A percentile compares a stretch with the other conserved stretches of the same genome.
These are phyloP conservation scores for Chrysotoxum bicinctum DNA, from an alignment of 2,888 invertebrate genomes.

Conservation along the genomic window DNA sequence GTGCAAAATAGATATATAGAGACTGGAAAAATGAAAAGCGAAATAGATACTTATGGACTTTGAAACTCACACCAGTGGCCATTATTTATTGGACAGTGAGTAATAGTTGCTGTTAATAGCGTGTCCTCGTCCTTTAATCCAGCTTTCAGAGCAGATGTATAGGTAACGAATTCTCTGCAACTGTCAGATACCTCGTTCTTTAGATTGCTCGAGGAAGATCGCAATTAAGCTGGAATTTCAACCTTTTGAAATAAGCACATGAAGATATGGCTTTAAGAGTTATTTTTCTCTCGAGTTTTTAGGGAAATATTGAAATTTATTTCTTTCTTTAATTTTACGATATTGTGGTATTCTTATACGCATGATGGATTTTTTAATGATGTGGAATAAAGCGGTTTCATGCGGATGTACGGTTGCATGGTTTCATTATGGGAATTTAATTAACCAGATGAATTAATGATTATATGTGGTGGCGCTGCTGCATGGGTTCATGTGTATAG, in stretches of 20 bases:
- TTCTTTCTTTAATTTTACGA: not conserved
- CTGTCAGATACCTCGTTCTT: not conserved
- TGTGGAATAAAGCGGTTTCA: constrained; percentile 10
- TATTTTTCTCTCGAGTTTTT: not conserved
- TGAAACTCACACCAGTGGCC: constrained; percentile 27
- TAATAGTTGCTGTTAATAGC: constrained; percentile 58
- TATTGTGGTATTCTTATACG: not conserved
- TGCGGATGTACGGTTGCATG: constrained; percentile 3
- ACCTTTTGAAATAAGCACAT: not conserved
- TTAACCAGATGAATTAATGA: constrained; percentile 65
- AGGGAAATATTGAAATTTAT: not conserved
- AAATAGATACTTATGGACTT: constrained; percentile 37
- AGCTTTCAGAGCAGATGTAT: not conserved
- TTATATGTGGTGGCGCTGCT: constrained; percentile 12
- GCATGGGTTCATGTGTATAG: not conserved
- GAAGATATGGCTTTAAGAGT: not conserved
- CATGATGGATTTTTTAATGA: constrained; percentile 25
- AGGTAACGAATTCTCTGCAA: not conserved
- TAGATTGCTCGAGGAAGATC: constrained; percentile 19
- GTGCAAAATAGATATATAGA: not conserved
- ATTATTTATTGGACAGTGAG: constrained; percentile 66
- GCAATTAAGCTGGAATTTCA: constrained; percentile 49
- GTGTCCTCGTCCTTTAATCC: constrained; percentile 5
- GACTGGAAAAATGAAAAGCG: not conserved
- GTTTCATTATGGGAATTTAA: constrained; percentile 54